Evolutionary conservation across 1,140 invertebrate genomes (phyloP), one percentile per base, ranked within the genome.

Genomic region (Pollicipes pollicipes): DNA sequence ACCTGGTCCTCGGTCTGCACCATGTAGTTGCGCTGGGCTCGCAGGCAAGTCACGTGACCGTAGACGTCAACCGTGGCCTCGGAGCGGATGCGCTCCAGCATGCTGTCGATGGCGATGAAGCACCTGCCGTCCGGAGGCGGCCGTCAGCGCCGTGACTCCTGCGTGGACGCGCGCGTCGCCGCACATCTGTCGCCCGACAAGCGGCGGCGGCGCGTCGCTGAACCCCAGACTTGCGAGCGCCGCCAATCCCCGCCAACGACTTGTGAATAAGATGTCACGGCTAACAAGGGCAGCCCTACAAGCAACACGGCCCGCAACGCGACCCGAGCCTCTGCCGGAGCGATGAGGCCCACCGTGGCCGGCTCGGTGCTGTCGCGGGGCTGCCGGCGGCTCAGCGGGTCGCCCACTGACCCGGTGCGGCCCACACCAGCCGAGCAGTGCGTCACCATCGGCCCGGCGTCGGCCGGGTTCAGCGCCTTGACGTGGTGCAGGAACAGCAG

Each of bases 31-130:
- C 97, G 85, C 80, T 99, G 97, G 21, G 95, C 92, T 71, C 97
- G 85, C 29, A 99, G 82, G 77, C 93, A 96, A 3, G 95, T 99
- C 6, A 99, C 96, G 82, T 98, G 95, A 6, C 96, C 97, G 78
- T 98, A 99, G 72, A 99, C 97, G 79, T 99, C 97, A 13, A 99
- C 90, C 70, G 93, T 95, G 78, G 95, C 95, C 78, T 99, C 96
- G 78, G 97, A 90, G 74, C 89, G 87, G 77, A 97, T 90, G 66
- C 94, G 83, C 76, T 97, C 94, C 70, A 98, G 81, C 90, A 97
- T 97, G 0, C 93, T 93, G 78, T 99, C 97, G 73, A 99, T 96
- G 0, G 97, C 95, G 73, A 99, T 96, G 78, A 97, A 97, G 76
- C 64, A 66, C 3, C 64, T 64, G 63, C 37, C 37, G 24, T n/a